Evolutionary conservation across 2,888 invertebrate species (phyloP).

Genomic region (Ceratothoa steindachneri): DNA sequence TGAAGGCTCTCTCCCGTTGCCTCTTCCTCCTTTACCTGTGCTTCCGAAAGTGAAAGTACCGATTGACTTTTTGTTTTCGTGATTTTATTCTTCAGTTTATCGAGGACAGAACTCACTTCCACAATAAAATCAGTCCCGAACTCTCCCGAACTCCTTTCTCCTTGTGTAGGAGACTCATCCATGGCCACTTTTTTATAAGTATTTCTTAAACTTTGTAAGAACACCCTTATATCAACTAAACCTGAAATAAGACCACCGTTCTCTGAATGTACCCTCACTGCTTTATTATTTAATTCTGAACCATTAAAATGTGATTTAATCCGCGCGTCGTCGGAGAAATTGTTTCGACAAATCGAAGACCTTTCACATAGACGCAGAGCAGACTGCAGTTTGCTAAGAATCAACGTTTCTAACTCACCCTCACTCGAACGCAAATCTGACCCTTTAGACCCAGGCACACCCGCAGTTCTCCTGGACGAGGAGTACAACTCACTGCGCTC

Average conservation of each 20-base stretch:
- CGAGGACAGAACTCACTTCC: constrained; percentile 73
- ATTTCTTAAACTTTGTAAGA: background rate
- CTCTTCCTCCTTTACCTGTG: constrained; percentile 48
- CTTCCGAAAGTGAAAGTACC: constrained; percentile 51
- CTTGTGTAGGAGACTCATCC: background rate
- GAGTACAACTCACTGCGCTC: constrained; percentile 14
- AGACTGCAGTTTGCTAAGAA: constrained; percentile 55
- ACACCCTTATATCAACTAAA: background rate
- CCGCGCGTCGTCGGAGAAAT: constrained; percentile 1
- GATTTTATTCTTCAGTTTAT: constrained; percentile 69
- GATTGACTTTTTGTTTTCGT: constrained; percentile 31
- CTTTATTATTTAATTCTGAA: background rate
- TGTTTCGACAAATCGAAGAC: constrained; percentile 6
- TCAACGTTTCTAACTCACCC: constrained; percentile 67
- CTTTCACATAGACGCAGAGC: constrained; percentile 50
- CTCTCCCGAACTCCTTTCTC: constrained; percentile 13
- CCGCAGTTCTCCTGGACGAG: constrained; percentile 8
- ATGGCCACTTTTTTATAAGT: background rate
- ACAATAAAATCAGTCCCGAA: constrained; percentile 60
- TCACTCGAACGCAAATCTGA: constrained; percentile 50
- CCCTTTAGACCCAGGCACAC: constrained; percentile 18
- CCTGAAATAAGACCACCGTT: too few species aligned
- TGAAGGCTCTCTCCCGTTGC: constrained; percentile 57
- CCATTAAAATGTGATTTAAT: background rate
- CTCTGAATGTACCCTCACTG: background rate